Base-by-base conservation (phyloP, 2,113 vertebrate species). In the Lampris incognitus region DNA sequence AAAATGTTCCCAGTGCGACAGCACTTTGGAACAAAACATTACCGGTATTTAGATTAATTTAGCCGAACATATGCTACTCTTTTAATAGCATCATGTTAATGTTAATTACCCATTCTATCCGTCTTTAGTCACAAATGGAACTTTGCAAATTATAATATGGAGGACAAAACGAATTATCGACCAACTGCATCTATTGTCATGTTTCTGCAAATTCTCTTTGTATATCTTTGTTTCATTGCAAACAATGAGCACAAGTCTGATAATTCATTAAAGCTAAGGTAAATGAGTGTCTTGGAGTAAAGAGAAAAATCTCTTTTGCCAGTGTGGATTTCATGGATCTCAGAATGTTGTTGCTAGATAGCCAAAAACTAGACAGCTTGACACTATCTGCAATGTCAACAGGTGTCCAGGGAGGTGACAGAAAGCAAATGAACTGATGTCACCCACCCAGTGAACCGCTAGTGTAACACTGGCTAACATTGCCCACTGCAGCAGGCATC, bases 371-470 rank as follows among this genome's bases (percentile, higher is more conserved):
- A 74, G 78, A 81, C 66, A 62, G 75, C 71, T 72, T 78, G 82
- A 88, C 82, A 84, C 87, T 80, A 85, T 88, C 79, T 87, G 36
- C 65, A 76, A 82, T 52, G 65, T 62, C 70, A 72, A 66, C 9
- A 57, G 72, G 67, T 79, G 82, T 83, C 72, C 78, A 56, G 61
- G 76, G 77, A 82, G 79, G 83, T 84, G 91, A 87, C 85, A 86
- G 79, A 78, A 90, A 89, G 66, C 69, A 87, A 87, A 86, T 88
- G 79, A 74, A 76, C 72, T 76, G 52, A 76, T 76, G 82, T 75
- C 62, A 65, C 24, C 62, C 58, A 56, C 66, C 78, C 69, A 71
- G n/a, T 69, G 68, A 76, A 87, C 76, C 73, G 63, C 72, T 84
- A 58, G 72, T 55, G 79, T 81, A 83, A 72, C 80, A 73, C 68